These are phyloP conservation scores for Ctenochaetus hawaiiensis DNA, from an alignment of 2,797 vertebrate species.

Conservation along the genomic window DNA sequence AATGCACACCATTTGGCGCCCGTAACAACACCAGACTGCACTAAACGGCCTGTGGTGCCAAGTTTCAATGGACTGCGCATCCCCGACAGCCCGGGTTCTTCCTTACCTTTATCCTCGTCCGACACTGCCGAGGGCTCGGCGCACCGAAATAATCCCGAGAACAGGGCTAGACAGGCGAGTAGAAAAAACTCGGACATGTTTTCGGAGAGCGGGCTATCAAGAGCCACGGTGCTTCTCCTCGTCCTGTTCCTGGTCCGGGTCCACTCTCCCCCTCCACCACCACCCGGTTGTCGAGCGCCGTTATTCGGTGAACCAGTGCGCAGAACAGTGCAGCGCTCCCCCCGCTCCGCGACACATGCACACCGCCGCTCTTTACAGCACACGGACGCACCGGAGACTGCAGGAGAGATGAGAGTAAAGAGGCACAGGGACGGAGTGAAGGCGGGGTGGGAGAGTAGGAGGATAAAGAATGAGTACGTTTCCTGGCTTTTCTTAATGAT, in stretches of 20 bases:
- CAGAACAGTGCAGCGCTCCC: constrained; percentile 77
- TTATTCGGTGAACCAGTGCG: constrained; percentile 80
- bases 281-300: constrained; percentile 74
- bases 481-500: constrained; percentile 77
- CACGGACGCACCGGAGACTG: constrained; percentile 67
- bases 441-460: constrained; percentile 58
- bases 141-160: constrained; percentile 85
- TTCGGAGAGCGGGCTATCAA: constrained; percentile 80
- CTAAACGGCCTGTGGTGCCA: constrained; percentile 59
- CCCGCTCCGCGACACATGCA: constrained; percentile 78
- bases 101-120: constrained; percentile 84
- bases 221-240: constrained; percentile 82
- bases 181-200: constrained; percentile 87
- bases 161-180: constrained; percentile 80
- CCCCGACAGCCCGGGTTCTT: constrained; percentile 55
- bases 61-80: constrained; percentile 81
- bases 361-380: constrained; percentile 67
- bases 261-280: constrained; percentile 73
- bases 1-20: constrained; percentile 29
- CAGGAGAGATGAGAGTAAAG: constrained; percentile 51
- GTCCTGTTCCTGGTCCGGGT: constrained; percentile 70
- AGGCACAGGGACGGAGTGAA: constrained; percentile 43
- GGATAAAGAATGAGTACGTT: constrained; percentile 70
- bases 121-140: constrained; percentile 76
- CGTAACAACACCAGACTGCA: constrained; percentile 24